Percentiles rank a stretch among this genome's conserved stretches.
Conservation (phyloP, 2,888 invertebrate species). For the Endotricha flammealis region DNA sequence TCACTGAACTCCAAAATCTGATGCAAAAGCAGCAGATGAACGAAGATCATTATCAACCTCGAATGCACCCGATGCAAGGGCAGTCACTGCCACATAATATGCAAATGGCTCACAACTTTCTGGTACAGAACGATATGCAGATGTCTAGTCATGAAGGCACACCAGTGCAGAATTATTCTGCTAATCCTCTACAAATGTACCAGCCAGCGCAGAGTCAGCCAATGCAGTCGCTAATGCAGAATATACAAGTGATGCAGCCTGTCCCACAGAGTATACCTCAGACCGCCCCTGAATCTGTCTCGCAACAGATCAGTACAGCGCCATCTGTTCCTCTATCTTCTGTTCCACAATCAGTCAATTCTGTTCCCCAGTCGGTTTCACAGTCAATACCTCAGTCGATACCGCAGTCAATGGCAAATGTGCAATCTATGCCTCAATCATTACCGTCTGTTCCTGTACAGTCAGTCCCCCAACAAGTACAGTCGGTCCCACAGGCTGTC, state of each 20-base stretch:
- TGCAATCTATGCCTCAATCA: conserved; percentile 15
- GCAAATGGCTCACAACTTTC: conserved; percentile 53
- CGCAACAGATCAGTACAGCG: conserved; percentile 26
- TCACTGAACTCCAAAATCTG: conserved; percentile 45
- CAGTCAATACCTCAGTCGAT: conserved; percentile 24
- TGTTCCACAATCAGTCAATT: conserved; percentile 24
- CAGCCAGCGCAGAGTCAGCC: conserved; percentile 50
- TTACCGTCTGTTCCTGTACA: conserved; percentile 13
- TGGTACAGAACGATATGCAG: conserved; percentile 65
- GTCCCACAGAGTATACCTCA: conserved; percentile 30
- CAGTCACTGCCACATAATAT: conserved; percentile 65
- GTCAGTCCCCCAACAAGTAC: conserved; percentile 17
- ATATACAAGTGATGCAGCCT: conserved; percentile 29
- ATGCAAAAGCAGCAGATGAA: conserved; percentile 52
- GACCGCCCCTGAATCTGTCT: conserved; percentile 20
- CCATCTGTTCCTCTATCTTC: conserved; percentile 27
- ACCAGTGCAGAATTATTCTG: conserved; percentile 65
- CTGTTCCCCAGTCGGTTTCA: conserved; percentile 26
- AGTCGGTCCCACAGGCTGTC: conserved; percentile 21
- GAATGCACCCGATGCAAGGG: conserved; percentile 58
- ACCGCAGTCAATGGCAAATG: conserved; percentile 19
- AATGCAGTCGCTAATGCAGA: conserved; percentile 41
- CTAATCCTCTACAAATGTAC: conserved; percentile 69
- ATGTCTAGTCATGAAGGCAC: conserved; percentile 76
- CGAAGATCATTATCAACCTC: conserved; percentile 51